phyloP scores from a whole-genome alignment of 2,113 vertebrate genomes.

The Nerophis ophidion region DNA sequence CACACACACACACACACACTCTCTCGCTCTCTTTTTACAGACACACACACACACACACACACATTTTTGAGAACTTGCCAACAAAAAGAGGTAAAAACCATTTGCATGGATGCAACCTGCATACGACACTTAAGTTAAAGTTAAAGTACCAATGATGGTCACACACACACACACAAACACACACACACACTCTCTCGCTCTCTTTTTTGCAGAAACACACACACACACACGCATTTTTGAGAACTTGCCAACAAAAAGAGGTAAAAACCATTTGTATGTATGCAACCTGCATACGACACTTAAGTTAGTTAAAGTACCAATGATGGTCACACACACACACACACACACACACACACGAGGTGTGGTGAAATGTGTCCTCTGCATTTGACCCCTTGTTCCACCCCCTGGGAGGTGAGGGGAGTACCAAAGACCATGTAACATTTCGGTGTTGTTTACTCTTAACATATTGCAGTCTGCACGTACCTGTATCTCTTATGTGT shows the following conservation, averaged over 20 bases:
- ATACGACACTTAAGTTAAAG: conserved; percentile 6
- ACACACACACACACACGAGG: too few relatives aligned
- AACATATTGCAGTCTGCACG: too few relatives aligned
- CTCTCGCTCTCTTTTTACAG: background rate
- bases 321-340: too few relatives aligned
- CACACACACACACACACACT: conserved; percentile 30
- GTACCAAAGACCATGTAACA: too few relatives aligned
- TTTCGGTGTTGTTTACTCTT: too few relatives aligned
- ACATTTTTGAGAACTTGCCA: conserved; percentile 24
- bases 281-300: conserved; percentile 14
- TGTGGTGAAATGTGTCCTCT: too few relatives aligned
- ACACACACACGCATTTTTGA: background rate
- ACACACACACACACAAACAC: conserved; percentile 17
- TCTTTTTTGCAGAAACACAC: conserved; percentile 24
- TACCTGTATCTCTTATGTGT: too few relatives aligned
- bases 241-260: conserved; percentile 37
- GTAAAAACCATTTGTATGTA: conserved; percentile 28
- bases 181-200: conserved; percentile 16
- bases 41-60: conserved; percentile 21
- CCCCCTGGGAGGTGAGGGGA: too few relatives aligned
- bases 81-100: conserved; percentile 33
- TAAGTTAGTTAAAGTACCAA: too few relatives aligned
- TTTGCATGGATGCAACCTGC: conserved; percentile 17
- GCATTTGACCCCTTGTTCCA: too few relatives aligned
- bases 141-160: too few relatives aligned